Conservation (phyloP, 2,888 invertebrate genomes). For the Abrostola tripartita region DNA sequence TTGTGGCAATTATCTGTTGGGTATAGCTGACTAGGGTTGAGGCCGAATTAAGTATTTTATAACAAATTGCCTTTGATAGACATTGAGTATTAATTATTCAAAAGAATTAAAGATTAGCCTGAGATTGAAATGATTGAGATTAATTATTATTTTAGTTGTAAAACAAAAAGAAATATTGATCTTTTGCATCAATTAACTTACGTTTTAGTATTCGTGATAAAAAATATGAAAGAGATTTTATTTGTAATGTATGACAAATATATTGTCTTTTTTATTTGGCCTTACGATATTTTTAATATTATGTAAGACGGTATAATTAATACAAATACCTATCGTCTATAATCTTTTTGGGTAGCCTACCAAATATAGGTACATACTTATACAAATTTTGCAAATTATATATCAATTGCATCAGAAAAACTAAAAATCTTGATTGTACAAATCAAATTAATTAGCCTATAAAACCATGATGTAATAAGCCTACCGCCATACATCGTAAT, state of each 20-base stretch:
- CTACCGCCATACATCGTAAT: conserved; percentile 19
- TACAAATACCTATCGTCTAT: too few relatives aligned
- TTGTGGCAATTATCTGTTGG: too few relatives aligned
- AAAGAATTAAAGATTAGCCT: background rate
- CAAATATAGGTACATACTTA: background rate
- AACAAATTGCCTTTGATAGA: conserved; percentile 19
- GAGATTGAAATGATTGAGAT: conserved; percentile 11
- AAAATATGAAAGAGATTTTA: background rate
- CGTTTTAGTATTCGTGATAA: background rate
- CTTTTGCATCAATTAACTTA: too few relatives aligned
- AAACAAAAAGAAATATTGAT: too few relatives aligned
- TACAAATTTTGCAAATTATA: background rate
- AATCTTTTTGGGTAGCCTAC: background rate
- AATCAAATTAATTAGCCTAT: conserved; percentile 14
- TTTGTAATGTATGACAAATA: too few relatives aligned
- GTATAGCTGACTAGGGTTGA: conserved; percentile 20
- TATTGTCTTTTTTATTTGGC: too few relatives aligned
- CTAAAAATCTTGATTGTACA: background rate
- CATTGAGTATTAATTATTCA: conserved; percentile 5
- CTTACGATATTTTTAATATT: too few relatives aligned
- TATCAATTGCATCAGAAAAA: conserved; percentile 24
- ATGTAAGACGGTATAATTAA: too few relatives aligned
- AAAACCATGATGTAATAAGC: conserved; percentile 20
- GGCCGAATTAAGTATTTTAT: conserved; percentile 31
- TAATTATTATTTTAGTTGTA: too few relatives aligned